Conservation (phyloP, 2,113 vertebrate species). For the Oenanthe melanoleuca region DNA sequence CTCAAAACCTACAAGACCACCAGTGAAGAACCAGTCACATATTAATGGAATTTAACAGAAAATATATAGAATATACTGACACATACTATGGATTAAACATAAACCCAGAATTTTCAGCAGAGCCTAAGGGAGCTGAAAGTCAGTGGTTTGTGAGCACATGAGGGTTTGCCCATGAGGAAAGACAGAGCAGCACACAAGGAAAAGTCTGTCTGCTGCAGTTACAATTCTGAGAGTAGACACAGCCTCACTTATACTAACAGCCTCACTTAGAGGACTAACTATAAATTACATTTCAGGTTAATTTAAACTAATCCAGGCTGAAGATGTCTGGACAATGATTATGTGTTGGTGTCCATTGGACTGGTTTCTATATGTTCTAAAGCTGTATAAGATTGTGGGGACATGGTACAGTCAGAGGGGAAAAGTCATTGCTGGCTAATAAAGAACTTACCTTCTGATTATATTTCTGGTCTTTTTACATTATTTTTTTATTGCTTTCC, state of each 20-base stretch:
- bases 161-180: background rate
- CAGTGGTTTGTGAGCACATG: background rate
- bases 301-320: background rate
- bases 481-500: background rate
- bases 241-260: background rate
- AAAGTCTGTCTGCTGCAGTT: background rate
- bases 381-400: background rate
- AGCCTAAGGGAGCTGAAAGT: background rate
- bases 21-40: background rate
- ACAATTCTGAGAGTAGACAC: accelerated
- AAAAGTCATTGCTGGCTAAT: background rate
- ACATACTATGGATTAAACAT: background rate
- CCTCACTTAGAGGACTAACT: background rate
- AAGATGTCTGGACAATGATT: background rate
- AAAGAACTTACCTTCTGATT: background rate
- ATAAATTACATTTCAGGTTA: background rate
- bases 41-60: background rate
- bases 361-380: background rate
- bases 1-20: background rate
- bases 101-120: background rate
- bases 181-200: background rate
- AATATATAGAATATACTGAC: background rate
- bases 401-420: background rate
- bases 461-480: background rate
- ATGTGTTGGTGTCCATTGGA: background rate